phyloP scores from a whole-genome alignment of 2,797 vertebrate species.

The Sciurus carolinensis region DNA sequence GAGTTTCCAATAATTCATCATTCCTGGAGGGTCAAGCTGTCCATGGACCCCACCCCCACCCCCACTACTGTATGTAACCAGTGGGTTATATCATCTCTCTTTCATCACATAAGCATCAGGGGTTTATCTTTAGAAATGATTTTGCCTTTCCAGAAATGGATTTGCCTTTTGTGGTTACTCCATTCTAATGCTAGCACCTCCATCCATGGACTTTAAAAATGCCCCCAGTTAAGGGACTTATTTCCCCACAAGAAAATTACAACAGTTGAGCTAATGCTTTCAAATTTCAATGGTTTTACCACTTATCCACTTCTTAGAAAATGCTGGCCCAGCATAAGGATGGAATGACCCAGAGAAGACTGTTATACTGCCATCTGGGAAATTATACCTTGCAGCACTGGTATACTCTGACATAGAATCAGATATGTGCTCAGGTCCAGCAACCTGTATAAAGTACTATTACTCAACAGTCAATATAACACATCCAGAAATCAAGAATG shows the following conservation, averaged over 20 bases:
- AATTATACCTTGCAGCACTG: background rate
- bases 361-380: background rate
- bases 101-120: background rate
- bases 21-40: too few relatives aligned
- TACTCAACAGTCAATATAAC: background rate
- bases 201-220: background rate
- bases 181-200: background rate
- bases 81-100: background rate
- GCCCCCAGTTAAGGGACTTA: background rate
- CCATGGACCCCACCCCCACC: too few relatives aligned
- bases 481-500: background rate
- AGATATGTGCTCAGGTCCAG: background rate
- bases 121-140: too few relatives aligned
- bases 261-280: background rate
- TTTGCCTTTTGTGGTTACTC: background rate
- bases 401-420: background rate
- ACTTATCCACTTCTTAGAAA: background rate
- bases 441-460: background rate
- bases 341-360: background rate
- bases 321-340: background rate
- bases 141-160: background rate
- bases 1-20: too few relatives aligned
- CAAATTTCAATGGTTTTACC: background rate
- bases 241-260: background rate
- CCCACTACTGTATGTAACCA: background rate